Evolutionary conservation across 1,140 invertebrate genomes (phyloP).

Genomic region (Arion vulgaris): DNA sequence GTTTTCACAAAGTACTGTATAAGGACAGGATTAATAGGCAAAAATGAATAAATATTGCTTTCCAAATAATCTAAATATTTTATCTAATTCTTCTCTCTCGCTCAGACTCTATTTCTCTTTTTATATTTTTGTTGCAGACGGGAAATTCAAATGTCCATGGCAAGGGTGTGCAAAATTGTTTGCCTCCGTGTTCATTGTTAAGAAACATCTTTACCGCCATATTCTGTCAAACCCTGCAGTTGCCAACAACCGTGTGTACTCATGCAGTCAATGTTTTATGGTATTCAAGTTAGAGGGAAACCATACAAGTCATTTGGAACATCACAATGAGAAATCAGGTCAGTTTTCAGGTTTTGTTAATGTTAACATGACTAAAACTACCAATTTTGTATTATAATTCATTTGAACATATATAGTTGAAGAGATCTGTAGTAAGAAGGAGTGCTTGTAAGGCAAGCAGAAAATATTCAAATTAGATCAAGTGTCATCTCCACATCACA

Average conservation of each 20-base stretch:
- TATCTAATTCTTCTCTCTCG: too few relatives aligned
- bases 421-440: too few relatives aligned
- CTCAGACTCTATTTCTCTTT: background rate
- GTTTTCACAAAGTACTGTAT: too few relatives aligned
- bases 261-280: constrained; percentile 31
- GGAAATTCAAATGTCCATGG: constrained; percentile 35
- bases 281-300: constrained; percentile 6
- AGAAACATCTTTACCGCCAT: constrained; percentile 31
- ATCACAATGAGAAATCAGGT: constrained; percentile 36
- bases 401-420: too few relatives aligned
- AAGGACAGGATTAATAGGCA: too few relatives aligned
- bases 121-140: constrained; percentile 16
- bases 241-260: background rate
- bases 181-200: constrained; percentile 13
- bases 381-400: too few relatives aligned
- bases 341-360: background rate
- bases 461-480: too few relatives aligned
- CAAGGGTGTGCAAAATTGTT: constrained; percentile 20
- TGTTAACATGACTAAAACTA: too few relatives aligned
- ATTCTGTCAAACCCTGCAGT: background rate
- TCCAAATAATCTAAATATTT: too few relatives aligned
- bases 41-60: too few relatives aligned
- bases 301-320: constrained; percentile 22
- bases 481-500: too few relatives aligned
- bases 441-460: too few relatives aligned